A percentile compares a stretch with the other conserved stretches of the same genome.
These are phyloP conservation scores for Catagonus wagneri DNA, from an alignment of 2,113 vertebrate species.

Conservation along the genomic window DNA sequence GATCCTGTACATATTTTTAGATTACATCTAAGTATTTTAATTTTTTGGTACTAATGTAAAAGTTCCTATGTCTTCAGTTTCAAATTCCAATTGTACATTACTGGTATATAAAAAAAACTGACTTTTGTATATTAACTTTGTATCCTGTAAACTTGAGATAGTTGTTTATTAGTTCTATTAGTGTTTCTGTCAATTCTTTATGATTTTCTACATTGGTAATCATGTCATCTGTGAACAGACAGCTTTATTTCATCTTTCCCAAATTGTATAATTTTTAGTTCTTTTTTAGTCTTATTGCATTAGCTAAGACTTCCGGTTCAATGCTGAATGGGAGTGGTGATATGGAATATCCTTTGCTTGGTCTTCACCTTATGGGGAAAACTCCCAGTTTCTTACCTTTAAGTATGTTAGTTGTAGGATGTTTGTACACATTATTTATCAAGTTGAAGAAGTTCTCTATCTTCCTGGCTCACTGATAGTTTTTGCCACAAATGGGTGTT, in stretches of 20 bases:
- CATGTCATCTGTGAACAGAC: background rate
- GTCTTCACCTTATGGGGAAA: background rate
- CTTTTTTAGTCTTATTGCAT: background rate
- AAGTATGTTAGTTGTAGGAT: background rate
- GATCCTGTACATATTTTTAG: background rate
- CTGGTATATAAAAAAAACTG: background rate
- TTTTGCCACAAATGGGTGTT: background rate
- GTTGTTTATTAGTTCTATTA: background rate
- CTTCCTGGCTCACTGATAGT: background rate
- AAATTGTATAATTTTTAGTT: background rate
- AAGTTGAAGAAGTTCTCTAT: background rate
- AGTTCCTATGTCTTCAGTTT: background rate
- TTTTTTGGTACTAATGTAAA: background rate
- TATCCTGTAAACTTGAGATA: background rate
- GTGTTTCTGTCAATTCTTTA: background rate
- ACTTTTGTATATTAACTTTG: background rate
- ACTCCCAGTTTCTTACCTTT: background rate
- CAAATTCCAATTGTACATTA: background rate
- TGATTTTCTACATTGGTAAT: background rate
- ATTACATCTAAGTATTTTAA: background rate
- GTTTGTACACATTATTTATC: background rate
- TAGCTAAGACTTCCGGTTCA: background rate
- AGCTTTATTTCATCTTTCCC: background rate
- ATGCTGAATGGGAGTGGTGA: background rate
- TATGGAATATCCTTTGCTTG: background rate